Evolutionary conservation across 2,888 invertebrate species (phyloP).

Genomic region (Eristalinus sepulchralis): DNA sequence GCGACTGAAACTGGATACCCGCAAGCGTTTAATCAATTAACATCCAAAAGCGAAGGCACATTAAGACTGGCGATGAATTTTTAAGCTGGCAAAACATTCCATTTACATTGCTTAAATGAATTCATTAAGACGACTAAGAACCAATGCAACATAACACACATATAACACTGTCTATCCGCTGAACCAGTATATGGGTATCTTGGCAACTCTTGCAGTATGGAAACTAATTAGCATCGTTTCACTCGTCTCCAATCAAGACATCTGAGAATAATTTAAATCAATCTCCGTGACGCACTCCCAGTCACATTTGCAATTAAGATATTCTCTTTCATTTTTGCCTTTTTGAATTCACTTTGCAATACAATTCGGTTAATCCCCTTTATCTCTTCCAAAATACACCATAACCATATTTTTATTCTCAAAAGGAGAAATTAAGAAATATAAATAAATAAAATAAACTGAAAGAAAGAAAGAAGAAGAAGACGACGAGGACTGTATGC

Average conservation of each 20-base stretch:
- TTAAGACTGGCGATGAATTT: neutral
- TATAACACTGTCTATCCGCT: neutral
- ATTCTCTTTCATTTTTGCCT: slow-evolving; percentile 15
- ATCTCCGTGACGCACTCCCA: slow-evolving; percentile 59
- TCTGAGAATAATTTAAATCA: slow-evolving; percentile 48
- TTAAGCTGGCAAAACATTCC: neutral
- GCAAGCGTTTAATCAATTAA: slow-evolving; percentile 12
- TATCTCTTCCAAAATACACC: slow-evolving; percentile 49
- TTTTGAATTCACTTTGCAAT: neutral
- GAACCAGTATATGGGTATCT: neutral
- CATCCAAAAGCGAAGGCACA: slow-evolving; percentile 7
- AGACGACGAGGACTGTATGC: neutral
- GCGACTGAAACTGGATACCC: slow-evolving; percentile 9
- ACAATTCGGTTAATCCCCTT: slow-evolving; percentile 59
- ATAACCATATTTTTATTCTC: slow-evolving; percentile 51
- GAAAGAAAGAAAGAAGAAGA: neutral
- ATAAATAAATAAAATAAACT: slow-evolving; percentile 56
- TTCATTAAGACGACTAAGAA: slow-evolving; percentile 8
- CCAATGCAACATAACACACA: slow-evolving; percentile 1
- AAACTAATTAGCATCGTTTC: slow-evolving; percentile 5
- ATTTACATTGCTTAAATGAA: slow-evolving; percentile 17
- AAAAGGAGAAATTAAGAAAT: slow-evolving; percentile 53
- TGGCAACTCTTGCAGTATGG: neutral
- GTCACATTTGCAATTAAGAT: slow-evolving; percentile 43
- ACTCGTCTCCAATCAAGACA: neutral